Evolutionary conservation across 2,113 vertebrate species (phyloP).

Genomic region (Corvus cornix): DNA sequence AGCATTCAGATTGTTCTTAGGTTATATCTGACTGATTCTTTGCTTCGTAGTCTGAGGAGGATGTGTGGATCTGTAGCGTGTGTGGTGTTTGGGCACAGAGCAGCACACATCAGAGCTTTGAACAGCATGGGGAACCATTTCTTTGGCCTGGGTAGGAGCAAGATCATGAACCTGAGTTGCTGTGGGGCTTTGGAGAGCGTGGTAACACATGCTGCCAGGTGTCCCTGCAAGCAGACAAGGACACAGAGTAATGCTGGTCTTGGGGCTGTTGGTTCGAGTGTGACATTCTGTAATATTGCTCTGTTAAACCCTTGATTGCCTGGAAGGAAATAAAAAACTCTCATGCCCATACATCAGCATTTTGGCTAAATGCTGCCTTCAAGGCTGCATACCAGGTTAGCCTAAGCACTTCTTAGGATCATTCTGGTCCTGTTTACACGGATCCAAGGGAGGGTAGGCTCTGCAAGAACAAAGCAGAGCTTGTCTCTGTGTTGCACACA

Average conservation of each 20-base stretch:
- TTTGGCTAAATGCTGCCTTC: conserved; percentile 11
- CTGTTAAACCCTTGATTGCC: not conserved
- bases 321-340: not conserved
- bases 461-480: conserved; percentile 42
- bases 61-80: not conserved
- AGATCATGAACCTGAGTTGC: not conserved
- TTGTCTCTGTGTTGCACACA: not conserved
- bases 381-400: not conserved
- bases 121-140: not conserved
- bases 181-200: not conserved
- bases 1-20: not conserved
- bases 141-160: not conserved
- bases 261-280: not conserved
- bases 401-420: not conserved
- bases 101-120: not conserved
- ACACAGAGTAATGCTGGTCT: not conserved
- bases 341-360: not conserved
- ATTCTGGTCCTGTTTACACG: not conserved
- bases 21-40: not conserved
- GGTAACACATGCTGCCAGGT: not conserved
- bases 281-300: not conserved
- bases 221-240: not conserved
- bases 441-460: not conserved
- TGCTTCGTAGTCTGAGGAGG: not conserved
- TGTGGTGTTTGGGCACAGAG: not conserved